Percentiles rank a stretch among this genome's conserved stretches.
These are phyloP conservation scores for Zaprionus nigranus DNA, from an alignment of 1,140 invertebrate species.

Conservation along the genomic window DNA sequence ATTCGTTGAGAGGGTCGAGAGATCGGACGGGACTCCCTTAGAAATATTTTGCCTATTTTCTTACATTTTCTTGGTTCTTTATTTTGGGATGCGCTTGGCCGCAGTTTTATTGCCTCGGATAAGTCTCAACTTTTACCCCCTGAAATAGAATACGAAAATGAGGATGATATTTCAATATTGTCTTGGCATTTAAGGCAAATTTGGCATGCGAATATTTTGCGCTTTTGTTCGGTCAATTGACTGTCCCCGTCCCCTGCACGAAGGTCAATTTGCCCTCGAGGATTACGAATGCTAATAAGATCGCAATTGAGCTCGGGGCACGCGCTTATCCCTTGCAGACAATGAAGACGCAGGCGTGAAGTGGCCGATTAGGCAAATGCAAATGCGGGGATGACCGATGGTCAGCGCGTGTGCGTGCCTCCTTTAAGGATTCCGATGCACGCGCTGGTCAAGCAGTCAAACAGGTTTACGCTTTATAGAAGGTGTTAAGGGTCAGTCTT, in stretches of 20 bases:
- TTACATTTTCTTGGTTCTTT: conserved; percentile 60
- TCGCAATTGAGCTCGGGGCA: conserved; percentile 47
- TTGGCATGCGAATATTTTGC: conserved; percentile 22
- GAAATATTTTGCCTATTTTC: conserved; percentile 46
- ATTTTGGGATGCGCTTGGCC: conserved; percentile 65
- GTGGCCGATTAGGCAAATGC: conserved; percentile 42
- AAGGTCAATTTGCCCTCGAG: conserved; percentile 22
- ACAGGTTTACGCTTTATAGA: conserved; percentile 63
- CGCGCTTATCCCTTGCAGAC: conserved; percentile 25
- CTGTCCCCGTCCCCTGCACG: conserved; percentile 45
- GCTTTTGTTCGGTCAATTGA: conserved; percentile 44
- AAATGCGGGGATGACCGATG: conserved; percentile 60
- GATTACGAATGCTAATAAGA: conserved; percentile 51
- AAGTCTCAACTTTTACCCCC: conserved; percentile 57
- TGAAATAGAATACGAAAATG: conserved; percentile 2
- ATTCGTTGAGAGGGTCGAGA: conserved; percentile 50
- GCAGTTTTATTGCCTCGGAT: conserved; percentile 73
- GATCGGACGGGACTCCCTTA: conserved; percentile 45
- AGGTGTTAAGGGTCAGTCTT: conserved; percentile 46
- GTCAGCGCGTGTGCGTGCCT: conserved; percentile 47
- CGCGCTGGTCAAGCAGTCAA: conserved; percentile 56
- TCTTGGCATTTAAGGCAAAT: conserved; percentile 41
- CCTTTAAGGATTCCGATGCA: conserved; percentile 37
- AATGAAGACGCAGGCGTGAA: conserved; percentile 39
- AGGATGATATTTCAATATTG: conserved; percentile 72